Evolutionary conservation across 2,113 vertebrate species (phyloP).

Genomic region (Elachura formosa): DNA sequence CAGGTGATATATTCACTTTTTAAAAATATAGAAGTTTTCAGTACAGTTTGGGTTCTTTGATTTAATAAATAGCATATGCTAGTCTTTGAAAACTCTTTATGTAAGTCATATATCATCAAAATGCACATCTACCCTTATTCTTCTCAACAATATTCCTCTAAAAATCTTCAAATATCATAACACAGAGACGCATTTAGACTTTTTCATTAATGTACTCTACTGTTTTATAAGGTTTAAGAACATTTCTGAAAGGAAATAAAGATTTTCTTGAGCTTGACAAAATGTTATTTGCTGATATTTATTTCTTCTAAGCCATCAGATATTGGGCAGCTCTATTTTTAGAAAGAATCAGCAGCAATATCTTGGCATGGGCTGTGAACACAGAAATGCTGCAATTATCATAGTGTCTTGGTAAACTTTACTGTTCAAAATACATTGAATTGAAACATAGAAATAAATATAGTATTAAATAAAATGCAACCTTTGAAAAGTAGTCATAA

Average conservation of each 20-base stretch:
- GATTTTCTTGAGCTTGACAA: neutral
- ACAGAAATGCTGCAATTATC: neutral
- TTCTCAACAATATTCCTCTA: neutral
- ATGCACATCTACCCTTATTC: neutral
- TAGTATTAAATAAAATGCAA: neutral
- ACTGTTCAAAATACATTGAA: neutral
- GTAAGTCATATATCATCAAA: neutral
- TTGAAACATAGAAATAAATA: neutral
- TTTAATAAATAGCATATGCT: neutral
- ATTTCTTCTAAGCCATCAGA: neutral
- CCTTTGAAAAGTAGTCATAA: neutral
- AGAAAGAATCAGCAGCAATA: neutral
- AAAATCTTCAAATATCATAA: neutral
- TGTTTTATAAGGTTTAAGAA: neutral
- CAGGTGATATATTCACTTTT: neutral
- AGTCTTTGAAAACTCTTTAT: neutral
- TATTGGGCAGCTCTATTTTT: neutral
- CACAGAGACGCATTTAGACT: neutral
- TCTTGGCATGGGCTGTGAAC: rapidly evolving
- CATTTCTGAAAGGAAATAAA: neutral
- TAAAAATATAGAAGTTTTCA: neutral
- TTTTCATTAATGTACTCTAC: neutral
- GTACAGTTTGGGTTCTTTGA: neutral
- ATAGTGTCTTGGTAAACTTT: neutral
- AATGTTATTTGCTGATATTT: neutral